These are phyloP conservation scores for Pogonocherus hispidulus DNA, from an alignment of 2,888 invertebrate species.

Conservation along the genomic window DNA sequence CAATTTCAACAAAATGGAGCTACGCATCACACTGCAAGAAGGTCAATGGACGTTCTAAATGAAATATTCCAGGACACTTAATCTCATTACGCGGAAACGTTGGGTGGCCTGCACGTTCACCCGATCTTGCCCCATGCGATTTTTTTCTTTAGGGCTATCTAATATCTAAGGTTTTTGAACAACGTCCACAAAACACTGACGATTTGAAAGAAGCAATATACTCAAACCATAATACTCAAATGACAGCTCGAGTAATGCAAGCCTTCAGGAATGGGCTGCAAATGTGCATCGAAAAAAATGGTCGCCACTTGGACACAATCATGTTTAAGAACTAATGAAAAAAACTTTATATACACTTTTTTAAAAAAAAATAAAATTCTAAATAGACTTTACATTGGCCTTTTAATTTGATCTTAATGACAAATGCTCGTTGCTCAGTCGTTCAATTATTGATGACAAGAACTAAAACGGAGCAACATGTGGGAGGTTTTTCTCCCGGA, in stretches of 20 bases:
- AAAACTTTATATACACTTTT: neutral
- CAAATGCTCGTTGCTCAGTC: too few species aligned
- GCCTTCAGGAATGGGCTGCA: slow-evolving; percentile 28
- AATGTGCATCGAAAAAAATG: slow-evolving; percentile 33
- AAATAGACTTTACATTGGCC: neutral
- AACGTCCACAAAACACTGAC: slow-evolving; percentile 39
- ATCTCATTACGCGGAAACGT: slow-evolving; percentile 24
- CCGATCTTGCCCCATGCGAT: slow-evolving; percentile 39
- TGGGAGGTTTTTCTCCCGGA: neutral
- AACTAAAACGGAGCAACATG: neutral
- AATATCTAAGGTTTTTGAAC: slow-evolving; percentile 42
- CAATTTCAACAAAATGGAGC: slow-evolving; percentile 36
- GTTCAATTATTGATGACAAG: too few species aligned
- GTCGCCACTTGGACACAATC: slow-evolving; percentile 30
- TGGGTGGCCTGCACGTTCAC: too few species aligned
- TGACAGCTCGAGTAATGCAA: neutral
- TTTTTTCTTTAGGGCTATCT: slow-evolving; percentile 40
- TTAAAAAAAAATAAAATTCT: neutral
- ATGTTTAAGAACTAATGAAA: slow-evolving; percentile 32
- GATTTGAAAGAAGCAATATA: slow-evolving; percentile 43
- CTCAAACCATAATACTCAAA: slow-evolving; percentile 32
- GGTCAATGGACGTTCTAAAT: slow-evolving; percentile 34
- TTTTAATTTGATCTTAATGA: too few species aligned
- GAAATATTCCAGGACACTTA: slow-evolving; percentile 8
- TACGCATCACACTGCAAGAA: slow-evolving; percentile 30